phyloP scores from a whole-genome alignment of 2,113 vertebrate genomes.

The Arothron firmamentum region DNA sequence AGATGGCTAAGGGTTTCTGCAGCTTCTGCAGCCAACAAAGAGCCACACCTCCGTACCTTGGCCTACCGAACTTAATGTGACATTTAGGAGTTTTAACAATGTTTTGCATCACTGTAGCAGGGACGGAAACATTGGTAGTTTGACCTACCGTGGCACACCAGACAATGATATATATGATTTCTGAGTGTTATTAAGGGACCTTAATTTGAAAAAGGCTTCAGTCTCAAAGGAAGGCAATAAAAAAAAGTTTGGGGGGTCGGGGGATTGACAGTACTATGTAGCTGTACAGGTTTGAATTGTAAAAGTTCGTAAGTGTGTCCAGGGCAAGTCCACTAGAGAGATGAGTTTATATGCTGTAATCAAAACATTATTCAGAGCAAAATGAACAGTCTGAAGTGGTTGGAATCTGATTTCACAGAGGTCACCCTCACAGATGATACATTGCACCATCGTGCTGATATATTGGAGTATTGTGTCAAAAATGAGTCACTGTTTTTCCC shows the following conservation, averaged over 20 bases:
- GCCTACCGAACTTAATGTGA: slow-evolving; percentile 38
- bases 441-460: slow-evolving; percentile 7
- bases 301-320: slow-evolving; percentile 1
- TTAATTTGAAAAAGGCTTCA: slow-evolving; percentile 33
- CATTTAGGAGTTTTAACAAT: slow-evolving; percentile 52
- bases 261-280: slow-evolving; percentile 33
- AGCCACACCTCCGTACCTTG: slow-evolving; percentile 26
- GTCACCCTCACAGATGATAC: slow-evolving; percentile 7
- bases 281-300: slow-evolving; percentile 24
- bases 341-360: neutral
- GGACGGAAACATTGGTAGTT: slow-evolving; percentile 42
- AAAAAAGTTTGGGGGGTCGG: too few relatives aligned
- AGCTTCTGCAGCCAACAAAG: slow-evolving; percentile 31
- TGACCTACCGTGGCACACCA: slow-evolving; percentile 5
- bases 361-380: slow-evolving; percentile 19
- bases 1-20: slow-evolving; percentile 25
- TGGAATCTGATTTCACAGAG: neutral
- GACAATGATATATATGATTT: slow-evolving; percentile 39
- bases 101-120: slow-evolving; percentile 29
- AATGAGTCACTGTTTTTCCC: slow-evolving; percentile 20
- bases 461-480: slow-evolving; percentile 16
- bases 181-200: slow-evolving; percentile 21
- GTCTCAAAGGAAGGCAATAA: slow-evolving; percentile 26
- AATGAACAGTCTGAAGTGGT: neutral
- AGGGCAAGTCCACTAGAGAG: neutral